Evolutionary conservation across 2,888 invertebrate species (phyloP), one percentile per base, ranked within the genome.

Genomic region (Phania funesta): DNA sequence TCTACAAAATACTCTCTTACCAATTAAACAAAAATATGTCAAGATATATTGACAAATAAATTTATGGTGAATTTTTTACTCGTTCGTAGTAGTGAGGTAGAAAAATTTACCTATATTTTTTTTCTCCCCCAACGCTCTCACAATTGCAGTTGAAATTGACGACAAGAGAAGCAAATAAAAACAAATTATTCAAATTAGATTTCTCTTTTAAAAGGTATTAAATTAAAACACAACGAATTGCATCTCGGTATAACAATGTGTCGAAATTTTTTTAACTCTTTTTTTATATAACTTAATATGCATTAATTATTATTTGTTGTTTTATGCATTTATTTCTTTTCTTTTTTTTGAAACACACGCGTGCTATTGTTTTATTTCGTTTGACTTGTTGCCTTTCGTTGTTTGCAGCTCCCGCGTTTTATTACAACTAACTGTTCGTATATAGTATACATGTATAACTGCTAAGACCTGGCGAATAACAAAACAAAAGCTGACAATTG

Each of bases 371-470:
- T 52, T 60, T 32, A 50, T 41, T 29, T 76, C 67, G 48, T 60
- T 75, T 67, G 16, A 52, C 26, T 71, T 62, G 8, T 52, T 38
- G 50, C 13, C 22, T 68, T 50, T 74, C 44, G 77, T 74, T 82
- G 78, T 74, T 82, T 64, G 41, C 64, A 74, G 68, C 50, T 82
- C 78, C 78, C 77, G 77, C 82, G 77, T 78, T 78, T 68, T 78
- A 65, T 65, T 82, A 75, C 82, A 78, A 82, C 78, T 82, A 78
- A 82, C 78, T 82, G 77, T 26, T 67, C 56, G 58, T 50, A 52
- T 65, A 79, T 73, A 79, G 41, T 73, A 73, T 73, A 73, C 65
- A 79, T 73, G 73, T 73, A 65, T 65, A 44, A 73, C 74, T 62
- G 64, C 60, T 50, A 75, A 65, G 78, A 56, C 64, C 50, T 48